Evolutionary conservation across 2,888 invertebrate species (phyloP).

Genomic region (Anagyrus pseudococci): DNA sequence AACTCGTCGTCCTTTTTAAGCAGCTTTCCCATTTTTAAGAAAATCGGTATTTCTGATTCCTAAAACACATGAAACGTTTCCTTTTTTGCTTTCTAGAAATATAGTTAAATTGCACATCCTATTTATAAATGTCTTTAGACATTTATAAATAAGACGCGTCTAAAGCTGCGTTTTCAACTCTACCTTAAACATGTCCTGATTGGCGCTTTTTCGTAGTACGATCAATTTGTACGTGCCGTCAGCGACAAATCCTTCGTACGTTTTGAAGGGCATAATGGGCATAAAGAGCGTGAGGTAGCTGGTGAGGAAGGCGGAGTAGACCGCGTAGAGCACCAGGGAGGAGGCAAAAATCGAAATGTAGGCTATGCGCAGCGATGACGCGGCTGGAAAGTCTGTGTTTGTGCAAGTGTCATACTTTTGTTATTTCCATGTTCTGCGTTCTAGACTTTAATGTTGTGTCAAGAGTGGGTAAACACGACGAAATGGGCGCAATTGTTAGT

Average conservation of each 20-base stretch:
- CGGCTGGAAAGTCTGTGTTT: constrained; percentile 39
- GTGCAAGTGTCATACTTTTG: too few species aligned
- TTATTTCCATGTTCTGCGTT: too few species aligned
- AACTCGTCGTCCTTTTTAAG: constrained; percentile 18
- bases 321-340: constrained; percentile 38
- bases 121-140: background rate
- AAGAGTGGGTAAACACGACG: too few species aligned
- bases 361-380: constrained; percentile 39
- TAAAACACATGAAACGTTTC: constrained; percentile 1
- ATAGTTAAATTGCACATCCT: background rate
- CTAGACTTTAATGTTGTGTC: too few species aligned
- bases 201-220: constrained; percentile 27
- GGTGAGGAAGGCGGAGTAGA: constrained; percentile 45
- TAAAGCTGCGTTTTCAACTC: background rate
- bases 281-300: constrained; percentile 41
- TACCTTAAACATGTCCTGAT: constrained; percentile 38
- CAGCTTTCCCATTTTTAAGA: constrained; percentile 21
- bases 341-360: constrained; percentile 42
- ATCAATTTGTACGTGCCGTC: constrained; percentile 42
- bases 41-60: constrained; percentile 11
- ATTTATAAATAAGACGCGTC: too few species aligned
- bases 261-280: constrained; percentile 40
- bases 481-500: too few species aligned
- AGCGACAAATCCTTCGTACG: constrained; percentile 38
- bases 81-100: background rate